Base-by-base conservation (phyloP, 2,797 vertebrate species). In the Bradypodion ventrale region DNA sequence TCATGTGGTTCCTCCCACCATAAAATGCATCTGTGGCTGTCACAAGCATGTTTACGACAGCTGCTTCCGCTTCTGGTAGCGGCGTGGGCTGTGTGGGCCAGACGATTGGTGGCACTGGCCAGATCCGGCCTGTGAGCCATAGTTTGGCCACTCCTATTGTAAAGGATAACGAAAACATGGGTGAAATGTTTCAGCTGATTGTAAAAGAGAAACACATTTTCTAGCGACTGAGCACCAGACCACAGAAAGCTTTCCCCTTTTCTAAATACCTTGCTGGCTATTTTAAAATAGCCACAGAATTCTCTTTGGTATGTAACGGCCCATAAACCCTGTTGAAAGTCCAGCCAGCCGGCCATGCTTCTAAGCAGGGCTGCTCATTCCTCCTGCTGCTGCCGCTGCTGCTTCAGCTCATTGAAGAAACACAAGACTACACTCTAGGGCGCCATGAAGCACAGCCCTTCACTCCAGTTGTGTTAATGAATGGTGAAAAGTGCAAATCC, bases 401-500 rank as follows among this genome's bases (percentile, higher is more conserved):
- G 83, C 66, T 75, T 75, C 81, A 83, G 81, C 27, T 74, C 69
- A 52, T 63, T 78, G 42, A 84, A 49, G 32, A 74, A 66, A 65
- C 35, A 66, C 29, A 52, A 75, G 46, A n/a, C 68, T 6, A 7
- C 42, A 42, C 77, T 65, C 83, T 15, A 27, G 83, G 83, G 83
- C 66, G 42, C 83, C 63, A 63, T 52, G 69, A 74, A 65, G 42
- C 44, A 25, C 60, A 65, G 69, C 16, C 68, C 69, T 85, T 79
- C 56, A 74, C 40, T 74, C 79, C 69, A 79, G 76, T 56, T 77
- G 59, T 74, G 42, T 79, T 40, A 85, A 74, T 49, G 35, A 68
- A 74, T 10, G 46, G 69, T 84, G 83, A 79, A 84, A 73, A 74
- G 35, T 3, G 12, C 21, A 7, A 32, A 40, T 12, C 12, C 59